Evolutionary conservation across 2,797 vertebrate genomes (phyloP), one percentile per base, ranked within the genome.

Genomic region (Parauchenoglanis punctatus): DNA sequence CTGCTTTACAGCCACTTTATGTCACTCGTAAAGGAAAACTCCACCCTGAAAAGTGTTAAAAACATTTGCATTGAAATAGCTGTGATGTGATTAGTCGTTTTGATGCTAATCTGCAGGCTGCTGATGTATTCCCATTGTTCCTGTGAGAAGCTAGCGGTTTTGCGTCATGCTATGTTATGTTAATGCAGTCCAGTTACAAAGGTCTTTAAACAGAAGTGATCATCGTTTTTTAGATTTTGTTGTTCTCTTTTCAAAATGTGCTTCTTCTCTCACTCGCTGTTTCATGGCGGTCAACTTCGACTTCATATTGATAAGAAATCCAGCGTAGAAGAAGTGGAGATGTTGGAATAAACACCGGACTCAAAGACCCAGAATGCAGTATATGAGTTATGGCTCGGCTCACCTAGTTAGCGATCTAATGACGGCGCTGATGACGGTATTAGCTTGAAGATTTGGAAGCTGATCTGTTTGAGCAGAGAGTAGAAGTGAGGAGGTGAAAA

Each of bases 71-170:
- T 82, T 20, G 44, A 67, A 49, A 20, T 28, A 0, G 12, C 15
- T 67, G 61, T 31, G 44, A 83, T 52, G 40, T 28, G 81, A 83
- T 83, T 83, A 83, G 59, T 31, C 20, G 35, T 11, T 59, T n/a
- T 40, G 77, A 28, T 25, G 54, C 80, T 65, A 31, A 31, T 54
- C 63, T 83, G 18, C 46, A 54, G n/a, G 3, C 20, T 4, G 25
- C 25, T 82, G 81, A 67, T 31, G 44, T 49, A 67, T 40, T 25
- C 58, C 58, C 18, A 35, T 63, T 63, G 35, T 46, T 61, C 78
- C 40, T 10, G 20, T 63, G 78, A 46, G 58, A 25, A 2, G 28
- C 31, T 31, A 58, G 28, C 8, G 10, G 23, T n/a, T 61, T 44
- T 46, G 35, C 46, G 3, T 46, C 23, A 15, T 6, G 11, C 8